Evolutionary conservation across 2,113 vertebrate genomes (phyloP), one percentile per base, ranked within the genome.

Genomic region (Melanostigma gelatinosum): DNA sequence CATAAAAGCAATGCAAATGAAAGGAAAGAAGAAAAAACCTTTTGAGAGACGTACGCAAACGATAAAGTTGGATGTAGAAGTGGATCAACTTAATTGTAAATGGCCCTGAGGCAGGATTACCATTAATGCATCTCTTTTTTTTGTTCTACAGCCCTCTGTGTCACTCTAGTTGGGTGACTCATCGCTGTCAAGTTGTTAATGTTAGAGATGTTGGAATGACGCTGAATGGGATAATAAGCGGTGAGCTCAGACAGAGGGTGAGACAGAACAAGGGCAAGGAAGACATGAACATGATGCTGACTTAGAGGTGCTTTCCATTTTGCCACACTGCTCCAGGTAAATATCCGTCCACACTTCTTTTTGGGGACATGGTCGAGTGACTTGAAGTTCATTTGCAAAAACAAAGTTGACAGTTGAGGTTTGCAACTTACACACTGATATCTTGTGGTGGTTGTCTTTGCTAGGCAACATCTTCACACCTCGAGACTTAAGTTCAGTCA

Each of bases 381-480:
- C 16, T 48, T 22, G 22, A 9, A 15, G 18, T 6, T 65, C 24
- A 48, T 22, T 32, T 57, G 11, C 13, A 44, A 36, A 36, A 24
- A 32, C n/a, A 6, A n/a, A 20, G 7, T 16, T 42, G 24, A 22
- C 29, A 50, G 3, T 18, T 10, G 4, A 61, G 32, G 72, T 40
- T 1, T 15, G 71, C 80, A 44, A 99, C 98, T 97, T 97, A 99
- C 98, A 97, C 89, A 99, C 98, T 91, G 98, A 99, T 66, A 98
- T 97, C 96, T 99, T 99, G 96, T 98, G 98, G 93, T 96, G 97
- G 83, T 95, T 99, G 91, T 99, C 97, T 93, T 99, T 99, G 94
- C 97, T 99, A 22, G 98, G 98, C 92, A 99, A 95, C 87, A 99
- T 96, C 92, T 99, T 99, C 68, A 99, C 98, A 10, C 98, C 98